A percentile compares a stretch with the other conserved stretches of the same genome.
These are phyloP conservation scores for Drosophila anomalipes DNA, from an alignment of 2,888 invertebrate genomes.

Conservation along the genomic window DNA sequence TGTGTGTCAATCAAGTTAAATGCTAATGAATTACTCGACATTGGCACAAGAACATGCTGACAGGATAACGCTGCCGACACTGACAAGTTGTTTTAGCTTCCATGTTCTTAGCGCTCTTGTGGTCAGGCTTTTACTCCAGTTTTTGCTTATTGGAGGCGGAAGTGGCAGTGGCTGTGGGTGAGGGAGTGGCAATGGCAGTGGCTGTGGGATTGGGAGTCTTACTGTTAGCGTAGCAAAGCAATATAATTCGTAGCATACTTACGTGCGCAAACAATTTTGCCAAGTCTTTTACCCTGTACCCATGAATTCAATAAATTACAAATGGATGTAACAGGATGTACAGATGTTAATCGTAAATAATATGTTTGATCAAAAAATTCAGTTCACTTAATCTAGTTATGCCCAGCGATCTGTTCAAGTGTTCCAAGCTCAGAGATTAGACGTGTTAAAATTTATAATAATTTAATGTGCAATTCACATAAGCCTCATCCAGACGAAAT, in stretches of 20 bases:
- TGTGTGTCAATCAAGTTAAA: slow-evolving; percentile 80
- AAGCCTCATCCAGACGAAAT: background rate
- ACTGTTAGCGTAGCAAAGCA: slow-evolving; percentile 47
- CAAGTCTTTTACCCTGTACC: slow-evolving; percentile 19
- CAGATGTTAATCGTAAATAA: background rate
- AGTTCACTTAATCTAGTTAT: background rate
- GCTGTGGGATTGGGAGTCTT: slow-evolving; percentile 2
- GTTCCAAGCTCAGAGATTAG: background rate
- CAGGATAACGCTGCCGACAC: slow-evolving; percentile 61
- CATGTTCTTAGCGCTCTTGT: slow-evolving; percentile 46
- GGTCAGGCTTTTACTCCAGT: slow-evolving; percentile 26
- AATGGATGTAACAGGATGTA: background rate
- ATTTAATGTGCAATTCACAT: background rate
- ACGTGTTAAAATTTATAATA: background rate
- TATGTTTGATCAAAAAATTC: background rate
- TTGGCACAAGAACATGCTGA: slow-evolving; percentile 67
- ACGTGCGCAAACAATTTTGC: slow-evolving; percentile 65
- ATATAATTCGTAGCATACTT: slow-evolving; percentile 79
- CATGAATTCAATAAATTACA: background rate
- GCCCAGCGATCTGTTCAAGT: background rate
- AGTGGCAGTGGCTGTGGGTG: background rate
- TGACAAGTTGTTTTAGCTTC: slow-evolving; percentile 69
- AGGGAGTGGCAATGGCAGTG: background rate
- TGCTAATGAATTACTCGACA: slow-evolving; percentile 79
- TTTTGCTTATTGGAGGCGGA: slow-evolving; percentile 11